Evolutionary conservation across 2,888 invertebrate genomes (phyloP).

Genomic region (Euclidia mi): DNA sequence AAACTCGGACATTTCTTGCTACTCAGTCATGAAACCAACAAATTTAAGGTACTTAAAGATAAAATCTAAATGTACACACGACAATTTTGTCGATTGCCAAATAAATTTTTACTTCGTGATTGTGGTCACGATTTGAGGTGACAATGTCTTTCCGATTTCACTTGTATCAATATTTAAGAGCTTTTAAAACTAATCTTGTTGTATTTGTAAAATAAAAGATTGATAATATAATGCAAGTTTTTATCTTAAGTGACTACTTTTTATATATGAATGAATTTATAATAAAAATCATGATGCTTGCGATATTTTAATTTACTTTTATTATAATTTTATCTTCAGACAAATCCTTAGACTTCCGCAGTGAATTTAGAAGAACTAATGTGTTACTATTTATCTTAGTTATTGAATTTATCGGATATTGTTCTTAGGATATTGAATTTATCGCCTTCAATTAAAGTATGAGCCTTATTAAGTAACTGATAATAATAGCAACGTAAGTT

Average conservation of each 20-base stretch:
- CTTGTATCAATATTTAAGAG: slow-evolving; percentile 58
- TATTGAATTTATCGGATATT: not conserved
- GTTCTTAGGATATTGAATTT: too few species aligned
- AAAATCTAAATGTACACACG: slow-evolving; percentile 52
- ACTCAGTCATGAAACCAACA: too few species aligned
- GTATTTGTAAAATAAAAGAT: slow-evolving; percentile 16
- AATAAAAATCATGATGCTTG: too few species aligned
- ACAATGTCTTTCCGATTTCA: slow-evolving; percentile 53
- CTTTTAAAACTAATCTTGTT: slow-evolving; percentile 47
- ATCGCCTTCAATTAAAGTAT: too few species aligned
- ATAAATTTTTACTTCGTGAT: slow-evolving; percentile 74
- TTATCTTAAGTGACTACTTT: slow-evolving; percentile 21
- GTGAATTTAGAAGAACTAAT: too few species aligned
- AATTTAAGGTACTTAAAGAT: slow-evolving; percentile 12
- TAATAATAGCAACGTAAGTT: slow-evolving; percentile 5
- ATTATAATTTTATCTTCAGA: too few species aligned
- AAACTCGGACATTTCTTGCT: too few species aligned
- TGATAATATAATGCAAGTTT: slow-evolving; percentile 18
- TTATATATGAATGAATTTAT: not conserved
- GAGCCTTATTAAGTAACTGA: not conserved
- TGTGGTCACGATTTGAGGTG: slow-evolving; percentile 70
- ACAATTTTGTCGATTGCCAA: slow-evolving; percentile 71
- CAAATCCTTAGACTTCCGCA: too few species aligned
- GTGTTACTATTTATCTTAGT: not conserved
- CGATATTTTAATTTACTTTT: too few species aligned